phyloP scores from a whole-genome alignment of 2,113 vertebrate species.

The Onychorhynchus coronatus region DNA sequence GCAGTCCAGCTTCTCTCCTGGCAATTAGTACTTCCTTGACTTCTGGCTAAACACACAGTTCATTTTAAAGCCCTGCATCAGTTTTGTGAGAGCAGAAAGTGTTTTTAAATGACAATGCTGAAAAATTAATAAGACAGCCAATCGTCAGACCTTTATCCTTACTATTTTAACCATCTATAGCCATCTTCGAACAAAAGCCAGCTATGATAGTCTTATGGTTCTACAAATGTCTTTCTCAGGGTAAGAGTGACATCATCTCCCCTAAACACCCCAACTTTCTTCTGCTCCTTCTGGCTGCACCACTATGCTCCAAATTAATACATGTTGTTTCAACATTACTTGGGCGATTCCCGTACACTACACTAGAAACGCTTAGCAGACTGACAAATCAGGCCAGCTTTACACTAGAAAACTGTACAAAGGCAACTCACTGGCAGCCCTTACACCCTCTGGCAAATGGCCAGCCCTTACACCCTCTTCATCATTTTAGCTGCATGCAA shows the following conservation, averaged over 20 bases:
- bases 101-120: neutral
- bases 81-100: neutral
- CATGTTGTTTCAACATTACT: neutral
- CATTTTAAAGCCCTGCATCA: neutral
- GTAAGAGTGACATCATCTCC: neutral
- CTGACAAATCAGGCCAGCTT: neutral
- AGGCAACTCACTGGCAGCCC: neutral
- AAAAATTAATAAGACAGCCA: neutral
- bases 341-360: neutral
- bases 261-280: neutral
- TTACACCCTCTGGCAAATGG: neutral
- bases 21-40: neutral
- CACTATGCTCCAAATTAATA: neutral
- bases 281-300: neutral
- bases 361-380: neutral
- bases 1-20: neutral
- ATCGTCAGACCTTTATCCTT: neutral
- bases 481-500: neutral
- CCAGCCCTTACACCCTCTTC: neutral
- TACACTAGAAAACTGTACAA: neutral
- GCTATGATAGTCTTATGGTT: neutral
- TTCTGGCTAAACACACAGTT: neutral
- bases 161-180: neutral
- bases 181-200: neutral
- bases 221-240: neutral